Evolutionary conservation across 2,888 invertebrate species (phyloP).

Genomic region (Erpobdella octoculata): DNA sequence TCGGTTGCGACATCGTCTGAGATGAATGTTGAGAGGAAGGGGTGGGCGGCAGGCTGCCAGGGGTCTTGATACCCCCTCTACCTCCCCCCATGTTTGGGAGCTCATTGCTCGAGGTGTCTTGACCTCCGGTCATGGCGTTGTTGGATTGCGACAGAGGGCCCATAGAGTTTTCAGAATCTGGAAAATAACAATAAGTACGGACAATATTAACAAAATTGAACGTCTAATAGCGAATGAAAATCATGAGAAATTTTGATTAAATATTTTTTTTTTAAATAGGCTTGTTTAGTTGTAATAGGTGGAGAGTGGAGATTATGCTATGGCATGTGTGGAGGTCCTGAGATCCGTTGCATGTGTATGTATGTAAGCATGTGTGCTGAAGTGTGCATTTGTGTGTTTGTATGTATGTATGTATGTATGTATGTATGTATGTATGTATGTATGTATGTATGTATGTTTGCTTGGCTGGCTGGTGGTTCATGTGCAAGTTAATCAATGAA

Average conservation of each 20-base stretch:
- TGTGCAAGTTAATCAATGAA: neutral
- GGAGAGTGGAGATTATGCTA: too few relatives aligned
- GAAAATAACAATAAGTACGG: too few relatives aligned
- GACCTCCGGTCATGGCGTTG: slow-evolving; percentile 3
- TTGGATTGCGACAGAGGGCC: slow-evolving; percentile 17
- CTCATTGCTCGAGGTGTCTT: slow-evolving; percentile 21
- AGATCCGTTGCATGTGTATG: too few relatives aligned
- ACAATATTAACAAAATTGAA: too few relatives aligned
- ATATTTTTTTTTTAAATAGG: too few relatives aligned
- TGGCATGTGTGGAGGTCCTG: too few relatives aligned
- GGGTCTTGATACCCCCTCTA: slow-evolving; percentile 18
- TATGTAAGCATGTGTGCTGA: neutral
- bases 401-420: neutral
- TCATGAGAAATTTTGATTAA: too few relatives aligned
- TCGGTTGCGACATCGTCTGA: slow-evolving; percentile 10
- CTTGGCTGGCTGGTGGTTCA: neutral
- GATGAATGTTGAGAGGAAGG: slow-evolving; percentile 23
- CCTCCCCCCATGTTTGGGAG: neutral
- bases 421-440: neutral
- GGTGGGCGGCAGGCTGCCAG: slow-evolving; percentile 24
- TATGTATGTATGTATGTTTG: neutral
- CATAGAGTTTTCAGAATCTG: slow-evolving; percentile 22
- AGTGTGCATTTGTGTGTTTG: neutral
- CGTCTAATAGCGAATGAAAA: too few relatives aligned
- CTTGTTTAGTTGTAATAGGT: too few relatives aligned